A percentile compares a stretch with the other conserved stretches of the same genome.
These are phyloP conservation scores for Cataglyphis cursor DNA, from an alignment of 2,888 invertebrate species.

Conservation along the genomic window DNA sequence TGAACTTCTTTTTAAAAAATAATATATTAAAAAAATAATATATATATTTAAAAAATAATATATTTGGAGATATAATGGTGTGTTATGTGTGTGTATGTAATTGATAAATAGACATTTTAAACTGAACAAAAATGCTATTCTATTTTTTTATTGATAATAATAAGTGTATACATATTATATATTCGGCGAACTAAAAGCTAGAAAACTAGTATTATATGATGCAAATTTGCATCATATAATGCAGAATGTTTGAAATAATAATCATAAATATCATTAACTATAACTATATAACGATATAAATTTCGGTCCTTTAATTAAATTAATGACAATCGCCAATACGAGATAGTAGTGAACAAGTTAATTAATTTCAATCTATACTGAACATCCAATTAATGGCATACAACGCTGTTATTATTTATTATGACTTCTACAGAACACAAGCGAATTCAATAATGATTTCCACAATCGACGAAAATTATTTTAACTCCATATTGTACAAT, in stretches of 20 bases:
- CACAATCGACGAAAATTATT: background rate
- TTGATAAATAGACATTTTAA: background rate
- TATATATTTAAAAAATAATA: background rate
- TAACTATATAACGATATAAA: conserved; percentile 4
- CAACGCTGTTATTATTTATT: background rate
- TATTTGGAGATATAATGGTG: background rate
- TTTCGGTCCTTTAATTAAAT: conserved; percentile 31
- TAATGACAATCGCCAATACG: conserved; percentile 6
- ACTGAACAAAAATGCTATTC: background rate
- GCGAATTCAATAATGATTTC: background rate
- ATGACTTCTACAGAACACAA: background rate
- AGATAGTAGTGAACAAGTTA: conserved; percentile 32
- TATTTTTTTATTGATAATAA: background rate
- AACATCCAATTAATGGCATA: background rate
- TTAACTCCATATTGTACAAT: background rate
- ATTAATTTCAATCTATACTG: conserved; percentile 29
- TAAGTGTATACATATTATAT: background rate
- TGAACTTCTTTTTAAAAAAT: background rate
- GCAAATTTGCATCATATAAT: background rate
- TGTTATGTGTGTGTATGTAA: too few relatives aligned
- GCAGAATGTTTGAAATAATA: background rate
- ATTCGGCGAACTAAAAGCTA: background rate
- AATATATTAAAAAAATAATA: background rate
- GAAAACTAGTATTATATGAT: background rate
- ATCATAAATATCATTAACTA: background rate